A percentile compares a stretch with the other conserved stretches of the same genome.
Conservation (phyloP, 2,888 invertebrate genomes). For the Meliscaeva auricollis region DNA sequence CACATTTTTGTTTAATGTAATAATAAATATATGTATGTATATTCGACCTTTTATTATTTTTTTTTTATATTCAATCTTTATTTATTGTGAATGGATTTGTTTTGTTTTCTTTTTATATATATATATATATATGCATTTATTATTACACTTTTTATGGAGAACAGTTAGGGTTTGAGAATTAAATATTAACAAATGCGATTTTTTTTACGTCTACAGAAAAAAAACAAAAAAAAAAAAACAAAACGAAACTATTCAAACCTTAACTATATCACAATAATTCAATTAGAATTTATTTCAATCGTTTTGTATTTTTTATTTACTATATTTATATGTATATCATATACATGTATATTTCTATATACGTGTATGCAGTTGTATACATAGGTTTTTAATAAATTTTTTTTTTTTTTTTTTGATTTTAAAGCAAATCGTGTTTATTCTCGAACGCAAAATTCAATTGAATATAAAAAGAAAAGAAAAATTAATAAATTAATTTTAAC, state of each 20-base stretch:
- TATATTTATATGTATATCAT: background rate
- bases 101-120: background rate
- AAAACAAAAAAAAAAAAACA: conserved; percentile 4
- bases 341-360: no score
- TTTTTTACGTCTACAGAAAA: conserved; percentile 30
- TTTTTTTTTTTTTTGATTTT: no score
- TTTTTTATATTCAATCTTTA: conserved; percentile 16
- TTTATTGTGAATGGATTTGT: conserved; percentile 3
- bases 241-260: conserved; percentile 51
- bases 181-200: conserved; percentile 42
- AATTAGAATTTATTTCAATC: conserved; percentile 48
- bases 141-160: conserved; percentile 20
- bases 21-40: conserved; percentile 54
- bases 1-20: conserved; percentile 38
- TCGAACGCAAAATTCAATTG: no score
- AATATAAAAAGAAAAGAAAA: no score
- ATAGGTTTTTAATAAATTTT: no score
- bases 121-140: no score
- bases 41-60: conserved; percentile 28
- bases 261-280: conserved; percentile 74
- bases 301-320: background rate
- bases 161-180: conserved; percentile 38
- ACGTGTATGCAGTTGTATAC: no score
- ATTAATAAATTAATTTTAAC: no score
- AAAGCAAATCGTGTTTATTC: no score